Evolutionary conservation across 2,113 vertebrate species (phyloP).

Genomic region (Antechinus stuartii): DNA sequence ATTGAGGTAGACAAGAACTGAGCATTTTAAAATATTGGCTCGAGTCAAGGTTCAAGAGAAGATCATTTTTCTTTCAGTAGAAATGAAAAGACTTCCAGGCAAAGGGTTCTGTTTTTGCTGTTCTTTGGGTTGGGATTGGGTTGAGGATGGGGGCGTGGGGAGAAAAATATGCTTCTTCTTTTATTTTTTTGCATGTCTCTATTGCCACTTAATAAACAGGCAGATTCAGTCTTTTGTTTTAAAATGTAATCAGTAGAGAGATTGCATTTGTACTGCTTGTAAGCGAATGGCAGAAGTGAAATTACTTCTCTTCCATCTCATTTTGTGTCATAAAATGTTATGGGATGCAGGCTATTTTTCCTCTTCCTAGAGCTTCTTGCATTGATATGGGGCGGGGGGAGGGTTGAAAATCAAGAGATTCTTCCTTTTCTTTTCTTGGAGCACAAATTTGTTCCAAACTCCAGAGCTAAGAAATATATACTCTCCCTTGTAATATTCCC

Average conservation of each 20-base stretch:
- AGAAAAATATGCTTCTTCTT: conserved; percentile 61
- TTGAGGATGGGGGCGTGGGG: not conserved
- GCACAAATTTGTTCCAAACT: conserved; percentile 67
- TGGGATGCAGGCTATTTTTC: conserved; percentile 74
- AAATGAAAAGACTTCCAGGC: conserved; percentile 60
- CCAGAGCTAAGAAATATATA: conserved; percentile 40
- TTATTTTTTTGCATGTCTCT: conserved; percentile 48
- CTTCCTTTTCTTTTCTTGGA: conserved; percentile 73
- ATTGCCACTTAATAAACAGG: conserved; percentile 77
- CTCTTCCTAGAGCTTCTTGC: conserved; percentile 69
- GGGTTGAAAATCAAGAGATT: not conserved
- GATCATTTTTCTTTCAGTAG: conserved; percentile 61
- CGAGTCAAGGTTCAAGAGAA: not conserved
- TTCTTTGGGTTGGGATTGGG: not conserved
- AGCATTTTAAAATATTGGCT: conserved; percentile 56
- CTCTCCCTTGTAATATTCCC: conserved; percentile 50
- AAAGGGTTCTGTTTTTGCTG: conserved; percentile 70
- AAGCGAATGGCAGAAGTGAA: conserved; percentile 81
- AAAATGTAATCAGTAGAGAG: conserved; percentile 79
- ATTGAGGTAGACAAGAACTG: conserved; percentile 33
- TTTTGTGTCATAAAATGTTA: conserved; percentile 82
- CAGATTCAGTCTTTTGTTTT: conserved; percentile 84
- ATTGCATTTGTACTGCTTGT: conserved; percentile 82
- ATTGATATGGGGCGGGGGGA: conserved; percentile 28
- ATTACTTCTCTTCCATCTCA: conserved; percentile 81